Conservation (phyloP, 2,113 vertebrate genomes). For the Psittacara wagleri region DNA sequence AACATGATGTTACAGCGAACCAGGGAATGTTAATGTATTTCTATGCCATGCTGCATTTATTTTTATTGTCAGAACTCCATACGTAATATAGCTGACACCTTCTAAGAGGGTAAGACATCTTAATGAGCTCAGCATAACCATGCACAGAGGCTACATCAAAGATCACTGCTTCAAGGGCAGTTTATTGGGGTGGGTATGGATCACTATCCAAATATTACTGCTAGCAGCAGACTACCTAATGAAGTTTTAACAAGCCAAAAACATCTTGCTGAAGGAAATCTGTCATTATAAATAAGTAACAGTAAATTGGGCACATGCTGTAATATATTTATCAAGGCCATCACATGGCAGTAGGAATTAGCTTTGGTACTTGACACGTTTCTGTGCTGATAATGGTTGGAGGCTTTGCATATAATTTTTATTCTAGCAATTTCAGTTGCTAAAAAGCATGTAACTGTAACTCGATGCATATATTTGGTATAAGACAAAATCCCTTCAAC, state of each 20-base stretch:
- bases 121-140: conserved; percentile 36
- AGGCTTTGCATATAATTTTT: neutral
- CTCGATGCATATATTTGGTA: neutral
- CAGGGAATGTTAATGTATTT: conserved; percentile 1
- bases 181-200: neutral
- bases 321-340: neutral
- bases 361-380: neutral
- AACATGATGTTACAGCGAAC: neutral
- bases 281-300: neutral
- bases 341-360: accelerated
- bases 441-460: neutral
- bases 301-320: neutral
- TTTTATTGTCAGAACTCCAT: conserved; percentile 15
- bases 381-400: neutral
- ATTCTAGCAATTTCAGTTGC: neutral
- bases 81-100: conserved; percentile 13
- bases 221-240: neutral
- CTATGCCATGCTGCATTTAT: conserved; percentile 35
- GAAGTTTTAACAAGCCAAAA: conserved; percentile 20
- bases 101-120: neutral
- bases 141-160: neutral
- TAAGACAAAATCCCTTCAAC: neutral
- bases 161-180: neutral
- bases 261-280: neutral
- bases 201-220: neutral